A percentile compares a stretch with the other conserved stretches of the same genome.
Evolutionary conservation across 2,888 invertebrate genomes (phyloP).

Genomic region (Pyrochroa serraticornis): DNA sequence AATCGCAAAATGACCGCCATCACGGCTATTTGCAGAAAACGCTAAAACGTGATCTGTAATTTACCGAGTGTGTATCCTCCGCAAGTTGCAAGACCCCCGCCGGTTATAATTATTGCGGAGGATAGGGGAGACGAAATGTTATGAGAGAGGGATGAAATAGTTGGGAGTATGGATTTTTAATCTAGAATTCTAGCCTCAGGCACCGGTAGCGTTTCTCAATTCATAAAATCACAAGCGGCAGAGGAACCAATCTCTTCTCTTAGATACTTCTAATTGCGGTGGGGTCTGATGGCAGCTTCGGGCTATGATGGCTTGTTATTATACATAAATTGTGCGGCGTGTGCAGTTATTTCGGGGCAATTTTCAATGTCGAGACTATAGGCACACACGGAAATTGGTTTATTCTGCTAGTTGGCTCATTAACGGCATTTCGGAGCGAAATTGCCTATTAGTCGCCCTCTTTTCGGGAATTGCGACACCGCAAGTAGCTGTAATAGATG

Average conservation of each 20-base stretch:
- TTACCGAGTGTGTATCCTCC: constrained; percentile 14
- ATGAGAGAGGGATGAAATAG: constrained; percentile 15
- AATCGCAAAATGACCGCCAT: too few species aligned
- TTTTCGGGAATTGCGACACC: too few species aligned
- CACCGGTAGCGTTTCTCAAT: constrained; percentile 28
- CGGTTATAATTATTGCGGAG: constrained; percentile 21
- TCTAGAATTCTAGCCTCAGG: constrained; percentile 24
- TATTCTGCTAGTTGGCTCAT: constrained; percentile 17
- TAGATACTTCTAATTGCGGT: constrained; percentile 30
- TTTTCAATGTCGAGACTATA: constrained; percentile 18
- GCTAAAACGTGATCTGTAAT: constrained; percentile 29
- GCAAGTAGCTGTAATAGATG: too few species aligned
- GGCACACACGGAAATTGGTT: constrained; percentile 5
- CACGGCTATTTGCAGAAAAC: constrained; percentile 11
- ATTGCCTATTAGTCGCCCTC: constrained; percentile 1
- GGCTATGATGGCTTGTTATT: constrained; percentile 30
- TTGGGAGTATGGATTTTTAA: constrained; percentile 28
- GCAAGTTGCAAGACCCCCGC: constrained; percentile 21
- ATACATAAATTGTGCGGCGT: constrained; percentile 28
- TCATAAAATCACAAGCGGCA: constrained; percentile 28
- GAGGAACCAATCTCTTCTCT: constrained; percentile 29
- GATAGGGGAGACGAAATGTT: constrained; percentile 23
- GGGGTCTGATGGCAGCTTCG: constrained; percentile 23
- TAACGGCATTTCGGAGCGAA: constrained; percentile 17
- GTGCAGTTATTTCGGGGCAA: constrained; percentile 28